Conservation (phyloP, 2,797 vertebrate species). For the Cyclura pinguis region DNA sequence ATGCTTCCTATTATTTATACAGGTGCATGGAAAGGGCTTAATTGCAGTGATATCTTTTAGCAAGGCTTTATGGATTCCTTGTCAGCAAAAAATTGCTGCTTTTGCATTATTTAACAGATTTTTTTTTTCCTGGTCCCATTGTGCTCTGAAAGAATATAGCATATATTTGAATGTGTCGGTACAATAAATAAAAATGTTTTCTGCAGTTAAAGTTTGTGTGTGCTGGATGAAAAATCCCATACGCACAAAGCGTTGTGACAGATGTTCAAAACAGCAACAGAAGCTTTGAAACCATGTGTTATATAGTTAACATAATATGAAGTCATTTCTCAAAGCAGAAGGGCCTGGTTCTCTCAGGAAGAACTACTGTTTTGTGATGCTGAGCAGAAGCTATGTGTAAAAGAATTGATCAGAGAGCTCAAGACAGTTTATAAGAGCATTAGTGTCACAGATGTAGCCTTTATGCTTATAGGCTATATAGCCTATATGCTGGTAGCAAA, state of each 20-base stretch:
- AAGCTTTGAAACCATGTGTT: slow-evolving; percentile 71
- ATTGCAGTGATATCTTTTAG: not conserved
- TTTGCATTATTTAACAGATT: slow-evolving; percentile 9
- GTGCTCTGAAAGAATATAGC: slow-evolving; percentile 9
- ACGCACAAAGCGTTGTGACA: slow-evolving; percentile 54
- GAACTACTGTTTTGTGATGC: slow-evolving; percentile 71
- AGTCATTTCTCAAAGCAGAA: slow-evolving; percentile 62
- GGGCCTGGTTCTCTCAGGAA: slow-evolving; percentile 72
- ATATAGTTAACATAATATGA: slow-evolving; percentile 54
- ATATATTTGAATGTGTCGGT: not conserved
- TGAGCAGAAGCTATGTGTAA: slow-evolving; percentile 73
- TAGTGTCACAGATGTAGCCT: slow-evolving; percentile 77
- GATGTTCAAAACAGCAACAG: slow-evolving; percentile 62
- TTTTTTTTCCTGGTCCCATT: not conserved
- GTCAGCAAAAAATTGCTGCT: not conserved
- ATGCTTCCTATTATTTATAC: not conserved
- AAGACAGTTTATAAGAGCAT: slow-evolving; percentile 72
- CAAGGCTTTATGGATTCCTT: not conserved
- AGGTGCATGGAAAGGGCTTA: not conserved
- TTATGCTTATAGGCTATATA: slow-evolving; percentile 43
- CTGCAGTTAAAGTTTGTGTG: slow-evolving; percentile 33
- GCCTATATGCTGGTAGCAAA: slow-evolving; percentile 71
- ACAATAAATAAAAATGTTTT: not conserved
- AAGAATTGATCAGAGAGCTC: slow-evolving; percentile 75
- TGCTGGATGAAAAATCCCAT: not conserved